A percentile compares a stretch with the other conserved stretches of the same genome.
These are phyloP conservation scores for Gadopsis marmoratus DNA, from an alignment of 2,797 vertebrate genomes.

Conservation along the genomic window DNA sequence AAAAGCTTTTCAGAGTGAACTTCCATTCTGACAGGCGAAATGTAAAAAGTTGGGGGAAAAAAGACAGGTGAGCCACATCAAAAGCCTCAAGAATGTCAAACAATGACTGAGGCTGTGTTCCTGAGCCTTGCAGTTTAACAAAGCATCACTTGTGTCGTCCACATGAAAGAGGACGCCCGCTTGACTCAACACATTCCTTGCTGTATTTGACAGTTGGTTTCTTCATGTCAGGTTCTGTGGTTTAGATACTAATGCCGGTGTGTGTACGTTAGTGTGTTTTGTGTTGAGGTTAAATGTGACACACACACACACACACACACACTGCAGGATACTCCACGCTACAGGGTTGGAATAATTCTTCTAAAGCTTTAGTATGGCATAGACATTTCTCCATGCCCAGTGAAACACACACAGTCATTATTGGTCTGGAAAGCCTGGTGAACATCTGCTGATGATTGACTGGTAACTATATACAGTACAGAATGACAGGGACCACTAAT, in stretches of 20 bases:
- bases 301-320: background rate
- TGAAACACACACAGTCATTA: constrained; percentile 25
- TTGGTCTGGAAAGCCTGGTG: constrained; percentile 49
- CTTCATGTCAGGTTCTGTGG: constrained; percentile 60
- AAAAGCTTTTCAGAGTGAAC: background rate
- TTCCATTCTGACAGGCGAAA: constrained; percentile 41
- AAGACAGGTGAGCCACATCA: constrained; percentile 14
- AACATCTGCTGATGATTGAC: constrained; percentile 75
- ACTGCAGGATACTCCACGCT: constrained; percentile 10
- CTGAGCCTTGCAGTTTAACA: constrained; percentile 48
- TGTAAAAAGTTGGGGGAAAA: background rate
- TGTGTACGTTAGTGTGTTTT: constrained; percentile 29
- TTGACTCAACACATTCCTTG: constrained; percentile 64
- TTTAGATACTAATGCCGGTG: constrained; percentile 44
- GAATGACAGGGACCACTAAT: constrained; percentile 29
- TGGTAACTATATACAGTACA: constrained; percentile 54
- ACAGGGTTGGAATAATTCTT: constrained; percentile 15
- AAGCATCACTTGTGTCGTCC: constrained; percentile 62
- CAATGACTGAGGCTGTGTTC: constrained; percentile 30
- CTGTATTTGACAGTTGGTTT: constrained; percentile 56
- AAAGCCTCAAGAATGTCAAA: constrained; percentile 48
- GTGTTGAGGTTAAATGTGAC: constrained; percentile 29
- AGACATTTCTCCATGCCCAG: constrained; percentile 22
- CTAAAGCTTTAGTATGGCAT: background rate
- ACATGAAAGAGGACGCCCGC: constrained; percentile 55